Conservation (phyloP, 2,888 invertebrate genomes). For the Rutpela maculata region DNA sequence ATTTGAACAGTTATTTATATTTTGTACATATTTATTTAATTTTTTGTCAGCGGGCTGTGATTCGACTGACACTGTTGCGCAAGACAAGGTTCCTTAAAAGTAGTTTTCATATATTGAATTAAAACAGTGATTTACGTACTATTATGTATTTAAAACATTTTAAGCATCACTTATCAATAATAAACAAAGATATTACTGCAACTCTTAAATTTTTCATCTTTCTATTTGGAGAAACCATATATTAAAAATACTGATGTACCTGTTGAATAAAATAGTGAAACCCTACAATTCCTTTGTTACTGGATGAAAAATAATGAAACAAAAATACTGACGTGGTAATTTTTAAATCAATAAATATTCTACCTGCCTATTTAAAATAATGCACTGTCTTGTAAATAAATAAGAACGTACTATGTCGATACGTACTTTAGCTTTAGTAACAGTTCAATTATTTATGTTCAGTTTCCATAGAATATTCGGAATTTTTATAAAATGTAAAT, state of each 20-base stretch:
- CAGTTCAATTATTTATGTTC: slow-evolving; percentile 17
- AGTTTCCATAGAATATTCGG: slow-evolving; percentile 9
- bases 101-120: slow-evolving; percentile 5
- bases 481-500: neutral
- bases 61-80: slow-evolving; percentile 43
- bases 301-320: neutral
- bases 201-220: neutral
- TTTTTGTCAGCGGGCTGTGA: slow-evolving; percentile 39
- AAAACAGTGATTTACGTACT: slow-evolving; percentile 18
- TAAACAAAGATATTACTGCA: slow-evolving; percentile 4
- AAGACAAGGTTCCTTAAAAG: slow-evolving; percentile 27
- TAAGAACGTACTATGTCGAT: slow-evolving; percentile 24
- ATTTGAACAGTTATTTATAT: slow-evolving; percentile 43
- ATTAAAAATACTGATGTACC: slow-evolving; percentile 40
- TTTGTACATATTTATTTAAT: slow-evolving; percentile 42
- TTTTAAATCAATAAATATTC: slow-evolving; percentile 7
- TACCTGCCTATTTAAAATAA: slow-evolving; percentile 13
- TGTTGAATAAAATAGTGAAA: slow-evolving; percentile 17
- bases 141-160: neutral
- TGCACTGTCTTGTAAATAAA: slow-evolving; percentile 26
- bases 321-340: neutral
- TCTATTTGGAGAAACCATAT: neutral
- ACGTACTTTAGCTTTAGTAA: slow-evolving; percentile 36
- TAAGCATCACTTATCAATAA: neutral
- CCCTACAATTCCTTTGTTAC: slow-evolving; percentile 11